Conservation (phyloP, 2,888 invertebrate genomes). For the Leptogaster cylindrica region DNA sequence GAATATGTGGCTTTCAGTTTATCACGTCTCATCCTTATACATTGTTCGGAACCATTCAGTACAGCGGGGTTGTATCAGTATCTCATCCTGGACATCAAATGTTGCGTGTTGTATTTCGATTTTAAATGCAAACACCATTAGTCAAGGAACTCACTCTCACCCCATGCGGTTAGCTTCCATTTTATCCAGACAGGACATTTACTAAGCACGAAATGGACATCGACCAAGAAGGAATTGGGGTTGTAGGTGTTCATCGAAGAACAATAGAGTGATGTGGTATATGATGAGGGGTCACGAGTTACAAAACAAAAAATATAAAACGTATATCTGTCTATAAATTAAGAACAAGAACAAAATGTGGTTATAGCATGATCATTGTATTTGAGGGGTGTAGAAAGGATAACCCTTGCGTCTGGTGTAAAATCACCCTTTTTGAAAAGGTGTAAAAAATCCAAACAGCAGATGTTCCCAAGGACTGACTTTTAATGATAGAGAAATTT, state of each 20-base stretch:
- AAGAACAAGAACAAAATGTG: too few relatives aligned
- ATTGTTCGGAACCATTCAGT: neutral
- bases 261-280: neutral
- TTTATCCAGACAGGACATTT: constrained; percentile 31
- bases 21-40: constrained; percentile 20
- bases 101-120: constrained; percentile 46
- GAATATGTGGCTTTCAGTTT: constrained; percentile 7
- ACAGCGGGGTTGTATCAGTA: constrained; percentile 21
- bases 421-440: too few relatives aligned
- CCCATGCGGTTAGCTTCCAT: constrained; percentile 15
- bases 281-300: constrained; percentile 22
- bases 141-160: constrained; percentile 41
- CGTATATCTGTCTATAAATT: neutral
- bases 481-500: too few relatives aligned
- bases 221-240: constrained; percentile 25
- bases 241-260: constrained; percentile 1
- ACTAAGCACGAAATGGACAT: constrained; percentile 38
- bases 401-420: too few relatives aligned
- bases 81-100: constrained; percentile 34
- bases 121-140: constrained; percentile 47
- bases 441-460: too few relatives aligned
- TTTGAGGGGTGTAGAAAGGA: too few relatives aligned
- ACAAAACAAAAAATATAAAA: neutral
- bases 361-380: too few relatives aligned
- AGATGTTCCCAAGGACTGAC: too few relatives aligned